Conservation (phyloP, 2,888 invertebrate genomes). For the Dastarcus helophoroides region DNA sequence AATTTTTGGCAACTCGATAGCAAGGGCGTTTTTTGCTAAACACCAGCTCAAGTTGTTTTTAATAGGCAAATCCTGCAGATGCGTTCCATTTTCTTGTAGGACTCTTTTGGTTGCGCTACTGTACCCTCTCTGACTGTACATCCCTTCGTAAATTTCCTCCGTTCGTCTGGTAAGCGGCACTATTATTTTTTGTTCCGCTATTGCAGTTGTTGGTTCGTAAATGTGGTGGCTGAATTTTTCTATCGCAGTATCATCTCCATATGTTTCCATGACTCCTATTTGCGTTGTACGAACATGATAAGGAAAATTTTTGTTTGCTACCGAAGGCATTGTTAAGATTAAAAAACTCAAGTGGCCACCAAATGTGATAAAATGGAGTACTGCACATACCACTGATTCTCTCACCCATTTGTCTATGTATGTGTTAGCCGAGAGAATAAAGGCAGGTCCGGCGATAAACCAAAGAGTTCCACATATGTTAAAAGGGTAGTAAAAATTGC, state of each 20-base stretch:
- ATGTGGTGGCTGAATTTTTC: constrained; percentile 53
- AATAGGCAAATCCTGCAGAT: constrained; percentile 28
- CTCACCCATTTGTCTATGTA: constrained; percentile 72
- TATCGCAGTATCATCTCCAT: constrained; percentile 39
- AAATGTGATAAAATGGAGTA: constrained; percentile 49
- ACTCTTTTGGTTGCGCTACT: constrained; percentile 6
- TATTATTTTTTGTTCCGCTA: constrained; percentile 46
- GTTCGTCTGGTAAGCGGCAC: constrained; percentile 53
- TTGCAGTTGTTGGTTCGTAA: constrained; percentile 44
- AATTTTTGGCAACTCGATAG: constrained; percentile 20
- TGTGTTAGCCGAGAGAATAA: constrained; percentile 65
- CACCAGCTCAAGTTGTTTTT: constrained; percentile 36
- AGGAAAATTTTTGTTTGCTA: constrained; percentile 81
- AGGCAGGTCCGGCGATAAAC: constrained; percentile 75
- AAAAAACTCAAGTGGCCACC: constrained; percentile 55
- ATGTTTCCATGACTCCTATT: constrained; percentile 56
- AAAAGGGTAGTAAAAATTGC: constrained; percentile 72
- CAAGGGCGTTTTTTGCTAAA: constrained; percentile 29
- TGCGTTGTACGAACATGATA: constrained; percentile 83
- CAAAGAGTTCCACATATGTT: constrained; percentile 72
- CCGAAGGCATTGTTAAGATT: constrained; percentile 69
- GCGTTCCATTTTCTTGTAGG: constrained; percentile 8
- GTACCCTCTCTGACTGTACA: constrained; percentile 25
- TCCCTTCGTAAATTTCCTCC: constrained; percentile 45
- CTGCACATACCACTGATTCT: constrained; percentile 59